Base-by-base conservation (phyloP, 2,888 invertebrate species). In the Orthosia gracilis region DNA sequence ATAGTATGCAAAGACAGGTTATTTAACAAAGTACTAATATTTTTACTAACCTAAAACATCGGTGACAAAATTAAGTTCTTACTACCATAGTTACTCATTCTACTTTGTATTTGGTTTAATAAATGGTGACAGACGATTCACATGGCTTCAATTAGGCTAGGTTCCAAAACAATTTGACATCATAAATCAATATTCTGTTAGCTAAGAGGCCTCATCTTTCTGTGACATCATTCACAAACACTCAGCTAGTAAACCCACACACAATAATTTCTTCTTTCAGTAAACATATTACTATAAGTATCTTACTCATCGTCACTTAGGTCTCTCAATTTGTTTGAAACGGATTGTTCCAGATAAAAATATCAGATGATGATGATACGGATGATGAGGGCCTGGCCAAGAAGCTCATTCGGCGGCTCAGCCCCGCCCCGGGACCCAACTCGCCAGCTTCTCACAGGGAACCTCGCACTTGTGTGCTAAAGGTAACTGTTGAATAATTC, bases 381-480 rank as follows among this genome's bases (percentile, higher is more conserved):
- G 96, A 96, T 88, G 96, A 96, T 69, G 96, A 96, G 76, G 91
- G 92, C 64, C 78, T 92, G 69, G 80, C 91, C 54, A 96, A 95
- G 90, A 96, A 96, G 88, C 85, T 92, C 82, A 87, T 92, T 67
- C 94, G 94, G 31, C 91, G 91, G 67, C 90, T 92, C 61, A 96
- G 96, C 82, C 96, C 96, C 2, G 94, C 93, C 82, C 96, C 96
- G 1, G 94, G 93, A 3, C 93, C 96, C 17, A 94, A 94, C 88
- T 96, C 96, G 26, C 95, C 96, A 4, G 97, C 97, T 12, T 97
- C 97, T 0, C 97, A 97, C 61, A 96, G 98, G 52, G 98, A 98
- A 89, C 98, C 98, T 4, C 97, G 98, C 49, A 97, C 98, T 58
- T 98, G 98, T 94, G 98, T 98, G 17, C 96, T 98, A 13, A 97